Evolutionary conservation across 2,797 vertebrate species (phyloP).

Genomic region (Trichosurus vulpecula): DNA sequence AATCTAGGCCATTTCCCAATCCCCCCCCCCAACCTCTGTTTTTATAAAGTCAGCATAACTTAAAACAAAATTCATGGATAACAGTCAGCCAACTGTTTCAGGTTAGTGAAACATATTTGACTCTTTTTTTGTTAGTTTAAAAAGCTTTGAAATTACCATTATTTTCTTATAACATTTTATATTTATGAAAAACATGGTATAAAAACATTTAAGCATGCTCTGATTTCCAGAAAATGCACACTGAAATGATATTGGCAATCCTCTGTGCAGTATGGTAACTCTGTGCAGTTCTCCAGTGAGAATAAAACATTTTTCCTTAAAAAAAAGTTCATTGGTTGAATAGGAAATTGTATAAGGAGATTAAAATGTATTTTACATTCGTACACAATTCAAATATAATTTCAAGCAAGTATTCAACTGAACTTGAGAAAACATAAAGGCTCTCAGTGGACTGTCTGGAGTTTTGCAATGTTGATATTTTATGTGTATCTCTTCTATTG

Average conservation of each 20-base stretch:
- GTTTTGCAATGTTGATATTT: not conserved
- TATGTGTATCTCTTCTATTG: not conserved
- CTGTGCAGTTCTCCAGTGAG: not conserved
- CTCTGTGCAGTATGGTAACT: not conserved
- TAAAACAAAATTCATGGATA: not conserved
- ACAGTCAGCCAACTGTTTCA: not conserved
- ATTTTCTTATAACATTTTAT: not conserved
- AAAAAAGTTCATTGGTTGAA: not conserved
- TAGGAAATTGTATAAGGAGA: not conserved
- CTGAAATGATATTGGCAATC: not conserved
- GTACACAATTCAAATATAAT: not conserved
- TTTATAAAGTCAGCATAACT: not conserved
- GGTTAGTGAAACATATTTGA: not conserved
- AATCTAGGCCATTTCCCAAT: not conserved
- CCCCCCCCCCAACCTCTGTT: not conserved
- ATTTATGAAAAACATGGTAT: not conserved
- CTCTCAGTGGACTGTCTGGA: not conserved
- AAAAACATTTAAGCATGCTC: not conserved
- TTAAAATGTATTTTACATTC: not conserved
- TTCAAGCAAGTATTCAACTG: not conserved
- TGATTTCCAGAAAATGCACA: not conserved
- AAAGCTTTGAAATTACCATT: not conserved
- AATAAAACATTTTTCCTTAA: not conserved
- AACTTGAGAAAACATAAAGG: not conserved
- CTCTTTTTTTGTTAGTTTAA: not conserved